These are phyloP conservation scores for Anas bahamensis DNA, from an alignment of 2,797 vertebrate genomes.

Conservation along the genomic window DNA sequence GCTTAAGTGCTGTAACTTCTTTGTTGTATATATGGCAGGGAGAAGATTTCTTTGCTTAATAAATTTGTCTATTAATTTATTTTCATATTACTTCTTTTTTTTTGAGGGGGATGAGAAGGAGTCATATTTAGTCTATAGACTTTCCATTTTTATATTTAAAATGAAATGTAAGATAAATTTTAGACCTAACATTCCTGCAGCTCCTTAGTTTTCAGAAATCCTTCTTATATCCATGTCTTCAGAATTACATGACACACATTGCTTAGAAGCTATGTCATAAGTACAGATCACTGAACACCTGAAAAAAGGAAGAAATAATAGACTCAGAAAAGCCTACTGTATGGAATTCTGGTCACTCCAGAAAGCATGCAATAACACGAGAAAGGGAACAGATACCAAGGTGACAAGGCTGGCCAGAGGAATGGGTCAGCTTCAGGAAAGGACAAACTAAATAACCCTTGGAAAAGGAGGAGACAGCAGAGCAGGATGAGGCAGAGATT, in stretches of 20 bases:
- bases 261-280: neutral
- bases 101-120: too few species aligned
- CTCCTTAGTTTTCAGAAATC: neutral
- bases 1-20: neutral
- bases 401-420: neutral
- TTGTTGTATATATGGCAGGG: neutral
- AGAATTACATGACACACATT: neutral
- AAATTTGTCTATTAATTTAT: neutral
- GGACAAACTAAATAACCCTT: neutral
- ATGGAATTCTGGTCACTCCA: neutral
- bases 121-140: too few species aligned
- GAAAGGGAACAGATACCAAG: neutral
- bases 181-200: neutral
- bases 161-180: neutral
- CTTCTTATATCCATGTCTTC: neutral
- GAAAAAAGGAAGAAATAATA: constrained; percentile 4
- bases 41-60: neutral
- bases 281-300: neutral
- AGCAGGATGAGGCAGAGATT: neutral
- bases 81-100: neutral
- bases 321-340: neutral
- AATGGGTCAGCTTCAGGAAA: neutral
- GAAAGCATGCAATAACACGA: neutral
- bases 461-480: neutral
- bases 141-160: neutral